phyloP scores from a whole-genome alignment of 2,888 invertebrate genomes.

The Colletes collaris region DNA sequence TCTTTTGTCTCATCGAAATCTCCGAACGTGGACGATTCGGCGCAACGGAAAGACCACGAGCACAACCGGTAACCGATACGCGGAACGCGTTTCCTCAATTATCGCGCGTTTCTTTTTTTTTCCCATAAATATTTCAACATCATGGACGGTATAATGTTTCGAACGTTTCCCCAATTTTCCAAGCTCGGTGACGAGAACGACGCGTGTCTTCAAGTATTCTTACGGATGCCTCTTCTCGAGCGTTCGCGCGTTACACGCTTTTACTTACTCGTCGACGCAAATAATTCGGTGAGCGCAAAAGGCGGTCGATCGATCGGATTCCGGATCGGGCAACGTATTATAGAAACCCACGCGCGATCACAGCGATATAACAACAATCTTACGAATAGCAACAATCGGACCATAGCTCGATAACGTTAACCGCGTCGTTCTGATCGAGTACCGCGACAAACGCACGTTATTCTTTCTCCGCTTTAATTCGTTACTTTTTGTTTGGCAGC shows the following conservation, averaged over 20 bases:
- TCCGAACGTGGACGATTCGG: no score
- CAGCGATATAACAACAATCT: constrained; percentile 82
- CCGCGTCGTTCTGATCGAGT: constrained; percentile 57
- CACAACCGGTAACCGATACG: constrained; percentile 12
- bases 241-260: background rate
- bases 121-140: constrained; percentile 61
- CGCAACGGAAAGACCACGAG: constrained; percentile 4
- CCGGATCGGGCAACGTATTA: constrained; percentile 68
- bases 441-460: background rate
- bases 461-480: background rate
- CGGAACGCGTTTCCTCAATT: constrained; percentile 15
- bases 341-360: constrained; percentile 76
- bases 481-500: background rate
- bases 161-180: constrained; percentile 62
- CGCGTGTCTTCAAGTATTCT: constrained; percentile 65
- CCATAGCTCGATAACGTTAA: constrained; percentile 78
- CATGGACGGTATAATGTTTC: constrained; percentile 70
- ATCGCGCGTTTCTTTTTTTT: constrained; percentile 20
- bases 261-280: constrained; percentile 27
- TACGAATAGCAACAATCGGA: constrained; percentile 82
- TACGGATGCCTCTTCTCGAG: constrained; percentile 44
- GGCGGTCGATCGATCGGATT: constrained; percentile 51
- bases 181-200: constrained; percentile 44
- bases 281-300: constrained; percentile 54
- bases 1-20: constrained; percentile 10